Evolutionary conservation across 2,888 invertebrate genomes (phyloP).

Genomic region (Ametastegia equiseti): DNA sequence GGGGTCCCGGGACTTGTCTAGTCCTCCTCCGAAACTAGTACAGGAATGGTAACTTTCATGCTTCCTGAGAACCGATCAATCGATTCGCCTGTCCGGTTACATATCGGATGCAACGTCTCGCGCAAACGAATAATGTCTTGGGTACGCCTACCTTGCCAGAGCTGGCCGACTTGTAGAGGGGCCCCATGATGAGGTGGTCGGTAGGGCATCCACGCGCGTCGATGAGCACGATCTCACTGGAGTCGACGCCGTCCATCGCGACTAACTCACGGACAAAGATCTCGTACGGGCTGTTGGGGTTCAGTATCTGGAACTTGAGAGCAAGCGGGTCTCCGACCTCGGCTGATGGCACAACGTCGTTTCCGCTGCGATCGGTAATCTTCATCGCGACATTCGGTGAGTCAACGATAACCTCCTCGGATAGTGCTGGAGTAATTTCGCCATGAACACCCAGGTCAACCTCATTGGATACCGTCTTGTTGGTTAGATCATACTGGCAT

Average conservation of each 20-base stretch:
- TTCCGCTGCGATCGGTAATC: conserved; percentile 90
- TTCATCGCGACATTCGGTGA: conserved; percentile 97
- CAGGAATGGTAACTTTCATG: not conserved
- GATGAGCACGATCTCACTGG: conserved; percentile 94
- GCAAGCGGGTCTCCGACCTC: conserved; percentile 96
- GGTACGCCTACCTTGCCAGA: conserved; percentile 84
- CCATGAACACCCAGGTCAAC: conserved; percentile 93
- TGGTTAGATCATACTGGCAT: conserved; percentile 95
- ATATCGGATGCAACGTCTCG: conserved; percentile 13
- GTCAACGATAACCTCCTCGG: conserved; percentile 94
- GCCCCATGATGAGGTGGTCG: conserved; percentile 96
- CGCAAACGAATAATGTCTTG: conserved; percentile 29
- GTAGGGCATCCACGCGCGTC: conserved; percentile 96
- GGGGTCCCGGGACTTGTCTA: not conserved
- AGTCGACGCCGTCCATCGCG: conserved; percentile 95
- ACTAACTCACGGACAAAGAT: conserved; percentile 96
- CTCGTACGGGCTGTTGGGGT: conserved; percentile 95
- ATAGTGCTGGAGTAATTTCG: conserved; percentile 90
- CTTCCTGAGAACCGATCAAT: not conserved
- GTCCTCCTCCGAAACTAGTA: not conserved
- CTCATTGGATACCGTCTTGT: conserved; percentile 95
- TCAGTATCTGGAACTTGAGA: conserved; percentile 93
- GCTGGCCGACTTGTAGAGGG: conserved; percentile 88
- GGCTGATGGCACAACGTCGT: conserved; percentile 90
- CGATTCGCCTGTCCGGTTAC: not conserved